These are phyloP conservation scores for Agonopterix alstromeriana DNA, from an alignment of 2,888 invertebrate species.

Conservation along the genomic window DNA sequence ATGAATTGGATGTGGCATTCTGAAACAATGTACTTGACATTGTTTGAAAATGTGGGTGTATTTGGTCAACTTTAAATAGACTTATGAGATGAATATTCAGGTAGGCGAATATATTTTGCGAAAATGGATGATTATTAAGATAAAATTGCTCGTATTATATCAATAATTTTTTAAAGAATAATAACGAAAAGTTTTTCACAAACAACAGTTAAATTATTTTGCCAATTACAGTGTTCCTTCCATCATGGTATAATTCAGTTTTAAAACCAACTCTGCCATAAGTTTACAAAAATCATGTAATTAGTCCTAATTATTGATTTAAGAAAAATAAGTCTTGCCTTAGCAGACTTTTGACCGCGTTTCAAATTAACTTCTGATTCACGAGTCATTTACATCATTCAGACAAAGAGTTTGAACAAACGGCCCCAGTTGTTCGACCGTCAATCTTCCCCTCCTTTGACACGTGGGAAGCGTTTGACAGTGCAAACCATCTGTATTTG, in stretches of 20 bases:
- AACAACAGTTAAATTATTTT: too few species aligned
- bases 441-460: conserved; percentile 33
- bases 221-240: too few species aligned
- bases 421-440: conserved; percentile 35
- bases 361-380: conserved; percentile 43
- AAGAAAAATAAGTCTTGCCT: background rate
- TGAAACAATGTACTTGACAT: background rate
- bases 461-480: conserved; percentile 41
- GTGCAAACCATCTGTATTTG: conserved; percentile 33
- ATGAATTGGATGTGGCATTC: conserved; percentile 7
- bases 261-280: too few species aligned
- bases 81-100: too few species aligned
- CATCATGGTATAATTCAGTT: too few species aligned
- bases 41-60: background rate
- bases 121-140: too few species aligned
- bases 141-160: too few species aligned
- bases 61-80: too few species aligned
- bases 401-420: conserved; percentile 30
- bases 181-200: too few species aligned
- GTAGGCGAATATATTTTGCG: too few species aligned
- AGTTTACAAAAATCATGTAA: too few species aligned
- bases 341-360: conserved; percentile 32
- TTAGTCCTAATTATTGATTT: background rate
- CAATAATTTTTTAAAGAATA: too few species aligned
- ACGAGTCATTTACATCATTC: conserved; percentile 24